These are phyloP conservation scores for Aphodius granarius DNA, from an alignment of 2,888 invertebrate species.

Conservation along the genomic window DNA sequence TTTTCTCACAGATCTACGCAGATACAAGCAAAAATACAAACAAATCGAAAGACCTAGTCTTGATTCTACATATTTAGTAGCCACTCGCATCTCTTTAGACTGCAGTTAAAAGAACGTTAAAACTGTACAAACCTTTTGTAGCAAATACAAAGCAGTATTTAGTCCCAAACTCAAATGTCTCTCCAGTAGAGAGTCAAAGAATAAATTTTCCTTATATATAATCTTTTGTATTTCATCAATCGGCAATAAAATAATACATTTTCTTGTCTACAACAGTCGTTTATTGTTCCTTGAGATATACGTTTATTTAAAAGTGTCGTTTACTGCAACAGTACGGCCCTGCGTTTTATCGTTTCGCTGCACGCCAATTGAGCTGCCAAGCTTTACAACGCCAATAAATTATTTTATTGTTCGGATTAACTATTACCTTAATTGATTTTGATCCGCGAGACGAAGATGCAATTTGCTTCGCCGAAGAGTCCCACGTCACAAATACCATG, in stretches of 20 bases:
- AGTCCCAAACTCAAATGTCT: no score
- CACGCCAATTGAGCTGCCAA: background rate
- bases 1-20: constrained; percentile 13
- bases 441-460: background rate
- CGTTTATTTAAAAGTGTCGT: background rate
- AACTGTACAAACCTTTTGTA: no score
- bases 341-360: background rate
- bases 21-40: constrained; percentile 3
- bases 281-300: background rate
- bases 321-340: background rate
- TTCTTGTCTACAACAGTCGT: background rate
- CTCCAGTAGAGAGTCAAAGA: background rate
- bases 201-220: background rate
- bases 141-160: no score
- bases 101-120: no score
- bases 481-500: background rate
- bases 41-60: background rate
- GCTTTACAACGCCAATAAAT: background rate
- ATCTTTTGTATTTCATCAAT: background rate
- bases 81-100: background rate
- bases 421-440: constrained; percentile 12
- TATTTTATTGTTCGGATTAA: constrained; percentile 1
- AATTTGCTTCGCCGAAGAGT: background rate
- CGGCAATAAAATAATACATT: background rate
- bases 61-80: background rate